Conservation (phyloP, 2,113 vertebrate species). For the Xyliphius kryptos region DNA sequence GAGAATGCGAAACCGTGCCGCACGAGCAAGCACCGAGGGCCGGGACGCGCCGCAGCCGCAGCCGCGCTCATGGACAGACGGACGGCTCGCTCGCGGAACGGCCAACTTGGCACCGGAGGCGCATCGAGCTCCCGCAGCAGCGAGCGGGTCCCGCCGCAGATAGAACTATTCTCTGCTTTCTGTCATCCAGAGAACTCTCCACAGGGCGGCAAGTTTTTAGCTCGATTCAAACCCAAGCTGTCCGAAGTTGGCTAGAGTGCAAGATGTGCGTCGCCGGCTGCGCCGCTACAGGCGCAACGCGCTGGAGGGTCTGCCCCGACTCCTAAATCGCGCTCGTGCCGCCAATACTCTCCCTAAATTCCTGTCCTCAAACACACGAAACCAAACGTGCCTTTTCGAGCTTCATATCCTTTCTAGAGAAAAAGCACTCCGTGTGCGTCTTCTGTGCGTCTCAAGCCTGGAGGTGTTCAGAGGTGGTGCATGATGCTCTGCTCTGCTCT, state of each 20-base stretch:
- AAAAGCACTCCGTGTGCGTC: background rate
- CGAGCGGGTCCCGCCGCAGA: background rate
- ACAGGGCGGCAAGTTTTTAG: background rate
- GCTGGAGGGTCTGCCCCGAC: background rate
- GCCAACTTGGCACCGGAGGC: slow-evolving; percentile 2
- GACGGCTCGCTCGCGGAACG: slow-evolving; percentile 22
- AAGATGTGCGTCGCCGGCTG: background rate
- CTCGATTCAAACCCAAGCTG: background rate
- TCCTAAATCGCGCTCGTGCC: background rate
- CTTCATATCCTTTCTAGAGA: background rate
- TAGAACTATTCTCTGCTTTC: background rate
- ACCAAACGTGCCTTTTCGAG: background rate
- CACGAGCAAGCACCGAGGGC: slow-evolving; percentile 10
- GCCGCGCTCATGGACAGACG: slow-evolving; percentile 20
- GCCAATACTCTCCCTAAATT: background rate
- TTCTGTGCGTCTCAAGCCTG: background rate
- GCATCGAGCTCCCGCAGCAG: slow-evolving; percentile 6
- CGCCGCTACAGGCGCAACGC: background rate
- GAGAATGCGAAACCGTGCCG: slow-evolving; percentile 31
- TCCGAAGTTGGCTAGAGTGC: background rate
- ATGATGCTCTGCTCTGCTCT: background rate
- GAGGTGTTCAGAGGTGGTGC: background rate
- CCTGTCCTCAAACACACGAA: background rate
- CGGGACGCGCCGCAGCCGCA: slow-evolving; percentile 11
- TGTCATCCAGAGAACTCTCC: background rate